Conservation (phyloP, 2,888 invertebrate species). For the Podabrus alpinus region DNA sequence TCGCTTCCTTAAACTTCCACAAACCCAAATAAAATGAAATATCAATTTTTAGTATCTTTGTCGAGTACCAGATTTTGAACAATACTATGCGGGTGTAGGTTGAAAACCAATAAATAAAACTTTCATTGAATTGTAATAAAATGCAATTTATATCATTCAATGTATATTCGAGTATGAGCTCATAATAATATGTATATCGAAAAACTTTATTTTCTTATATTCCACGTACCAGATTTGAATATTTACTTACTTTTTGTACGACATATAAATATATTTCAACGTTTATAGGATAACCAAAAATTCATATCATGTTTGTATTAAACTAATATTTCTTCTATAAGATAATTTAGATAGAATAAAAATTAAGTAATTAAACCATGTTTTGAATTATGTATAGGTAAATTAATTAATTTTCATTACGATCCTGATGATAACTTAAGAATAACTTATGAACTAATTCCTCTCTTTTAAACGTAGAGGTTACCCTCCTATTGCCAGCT, state of each 20-base stretch:
- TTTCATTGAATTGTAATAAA: constrained; percentile 34
- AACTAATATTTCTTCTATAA: background rate
- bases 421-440: no score
- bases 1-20: constrained; percentile 21
- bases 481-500: no score
- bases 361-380: background rate
- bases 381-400: no score
- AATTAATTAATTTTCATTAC: no score
- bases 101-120: constrained; percentile 32
- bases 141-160: constrained; percentile 33
- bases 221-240: background rate
- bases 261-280: background rate
- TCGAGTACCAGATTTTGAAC: constrained; percentile 25
- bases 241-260: background rate
- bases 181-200: constrained; percentile 2
- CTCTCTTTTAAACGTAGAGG: no score
- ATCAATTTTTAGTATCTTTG: constrained; percentile 26
- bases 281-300: background rate
- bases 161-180: constrained; percentile 20
- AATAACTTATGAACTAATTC: no score
- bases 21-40: constrained; percentile 26
- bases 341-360: background rate
- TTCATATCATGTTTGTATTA: background rate
- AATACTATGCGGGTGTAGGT: constrained; percentile 26
- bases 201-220: constrained; percentile 6